These are phyloP conservation scores for Calonectris borealis DNA, from an alignment of 2,113 vertebrate genomes.

Conservation along the genomic window DNA sequence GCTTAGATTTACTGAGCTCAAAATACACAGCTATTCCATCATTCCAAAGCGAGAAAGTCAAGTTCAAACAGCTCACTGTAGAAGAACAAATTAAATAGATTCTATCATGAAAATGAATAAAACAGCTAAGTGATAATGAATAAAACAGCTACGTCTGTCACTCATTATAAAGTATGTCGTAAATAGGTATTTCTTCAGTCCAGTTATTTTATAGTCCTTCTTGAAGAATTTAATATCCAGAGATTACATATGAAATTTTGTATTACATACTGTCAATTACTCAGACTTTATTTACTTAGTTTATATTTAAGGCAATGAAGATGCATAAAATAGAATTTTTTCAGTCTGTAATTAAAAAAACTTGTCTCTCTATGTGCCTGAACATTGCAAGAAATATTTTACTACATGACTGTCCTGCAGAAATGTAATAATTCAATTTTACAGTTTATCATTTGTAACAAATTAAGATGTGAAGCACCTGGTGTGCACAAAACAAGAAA, in stretches of 20 bases:
- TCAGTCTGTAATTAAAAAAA: background rate
- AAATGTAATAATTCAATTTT: slow-evolving; percentile 2
- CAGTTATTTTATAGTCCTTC: background rate
- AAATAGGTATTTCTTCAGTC: background rate
- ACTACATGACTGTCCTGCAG: background rate
- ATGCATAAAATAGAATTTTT: slow-evolving; percentile 49
- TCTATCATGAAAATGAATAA: slow-evolving; percentile 71
- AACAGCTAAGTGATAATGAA: background rate
- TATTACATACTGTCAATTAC: background rate
- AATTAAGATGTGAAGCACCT: slow-evolving; percentile 75
- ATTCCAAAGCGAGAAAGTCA: background rate
- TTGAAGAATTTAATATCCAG: background rate
- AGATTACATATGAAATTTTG: background rate
- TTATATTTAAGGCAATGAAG: slow-evolving; percentile 71
- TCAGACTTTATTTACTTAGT: slow-evolving; percentile 6
- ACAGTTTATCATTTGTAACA: slow-evolving; percentile 44
- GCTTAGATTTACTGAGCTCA: background rate
- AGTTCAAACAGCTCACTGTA: slow-evolving; percentile 4
- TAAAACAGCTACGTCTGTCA: background rate
- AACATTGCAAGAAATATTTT: background rate
- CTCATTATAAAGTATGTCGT: background rate
- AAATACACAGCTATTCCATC: background rate
- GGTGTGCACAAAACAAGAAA: slow-evolving; percentile 72
- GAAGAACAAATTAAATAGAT: slow-evolving; percentile 75
- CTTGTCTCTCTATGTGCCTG: background rate